Percentiles rank a stretch among this genome's conserved stretches.
Conservation (phyloP, 2,113 vertebrate genomes). For the Platycercus adscitus region DNA sequence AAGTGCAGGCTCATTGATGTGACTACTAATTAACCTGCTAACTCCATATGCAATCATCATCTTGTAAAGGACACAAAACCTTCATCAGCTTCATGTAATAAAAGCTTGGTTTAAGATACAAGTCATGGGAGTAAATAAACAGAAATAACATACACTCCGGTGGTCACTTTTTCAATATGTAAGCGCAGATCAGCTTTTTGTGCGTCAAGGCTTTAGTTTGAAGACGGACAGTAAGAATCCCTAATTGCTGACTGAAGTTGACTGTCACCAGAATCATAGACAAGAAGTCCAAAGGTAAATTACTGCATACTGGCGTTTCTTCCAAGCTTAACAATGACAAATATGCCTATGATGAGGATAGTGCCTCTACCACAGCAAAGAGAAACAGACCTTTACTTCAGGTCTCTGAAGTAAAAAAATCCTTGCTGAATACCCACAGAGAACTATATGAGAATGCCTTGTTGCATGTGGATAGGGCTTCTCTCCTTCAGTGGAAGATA, state of each 20-base stretch:
- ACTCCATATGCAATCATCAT: not conserved
- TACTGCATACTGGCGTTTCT: not conserved
- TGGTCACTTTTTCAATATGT: accelerated
- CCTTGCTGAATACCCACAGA: not conserved
- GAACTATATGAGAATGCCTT: not conserved
- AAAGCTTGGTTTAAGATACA: not conserved
- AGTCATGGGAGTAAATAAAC: not conserved
- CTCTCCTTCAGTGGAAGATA: not conserved
- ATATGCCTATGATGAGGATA: not conserved
- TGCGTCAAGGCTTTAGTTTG: not conserved
- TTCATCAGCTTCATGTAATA: not conserved
- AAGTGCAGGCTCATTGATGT: not conserved
- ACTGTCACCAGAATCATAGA: not conserved
- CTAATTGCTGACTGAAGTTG: not conserved
- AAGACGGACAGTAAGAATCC: not conserved
- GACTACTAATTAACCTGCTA: not conserved
- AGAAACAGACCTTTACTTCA: not conserved
- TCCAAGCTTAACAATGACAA: not conserved
- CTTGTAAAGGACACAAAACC: not conserved
- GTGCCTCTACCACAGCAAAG: not conserved
- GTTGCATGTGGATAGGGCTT: not conserved
- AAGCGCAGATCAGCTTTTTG: not conserved
- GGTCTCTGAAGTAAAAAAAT: not conserved
- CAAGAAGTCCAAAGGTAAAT: not conserved
- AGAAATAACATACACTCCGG: not conserved